Evolutionary conservation across 2,888 invertebrate genomes (phyloP).

Genomic region (Mesoligia furuncula): DNA sequence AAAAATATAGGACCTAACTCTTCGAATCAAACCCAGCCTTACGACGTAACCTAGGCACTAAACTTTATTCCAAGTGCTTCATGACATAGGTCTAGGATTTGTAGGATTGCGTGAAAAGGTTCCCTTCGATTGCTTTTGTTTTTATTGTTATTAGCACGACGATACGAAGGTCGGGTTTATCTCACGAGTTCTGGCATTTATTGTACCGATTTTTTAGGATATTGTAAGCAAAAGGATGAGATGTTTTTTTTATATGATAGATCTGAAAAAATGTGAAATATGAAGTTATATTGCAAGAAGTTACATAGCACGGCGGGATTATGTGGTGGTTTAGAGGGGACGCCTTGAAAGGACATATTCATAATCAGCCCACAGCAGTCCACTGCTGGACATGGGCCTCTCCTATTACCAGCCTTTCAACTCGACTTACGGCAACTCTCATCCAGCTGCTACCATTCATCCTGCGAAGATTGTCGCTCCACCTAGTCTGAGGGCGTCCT

Average conservation of each 20-base stretch:
- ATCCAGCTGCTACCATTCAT: neutral
- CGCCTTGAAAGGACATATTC: too few relatives aligned
- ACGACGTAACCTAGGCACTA: constrained; percentile 18
- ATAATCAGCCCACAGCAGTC: neutral
- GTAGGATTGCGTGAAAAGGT: constrained; percentile 47
- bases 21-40: constrained; percentile 7
- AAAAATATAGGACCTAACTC: constrained; percentile 2
- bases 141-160: constrained; percentile 59
- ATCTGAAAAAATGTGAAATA: neutral
- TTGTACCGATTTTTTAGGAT: constrained; percentile 18
- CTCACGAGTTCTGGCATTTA: constrained; percentile 32
- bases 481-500: too few relatives aligned
- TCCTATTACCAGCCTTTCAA: too few relatives aligned
- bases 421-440: too few relatives aligned
- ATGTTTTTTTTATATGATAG: constrained; percentile 1
- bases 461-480: too few relatives aligned
- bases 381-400: neutral
- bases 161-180: constrained; percentile 50
- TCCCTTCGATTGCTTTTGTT: constrained; percentile 59
- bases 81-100: constrained; percentile 25
- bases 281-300: neutral
- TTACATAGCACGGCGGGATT: neutral
- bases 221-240: constrained; percentile 38
- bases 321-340: too few relatives aligned
- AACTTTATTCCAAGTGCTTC: constrained; percentile 45